Base-by-base conservation (phyloP, 1,140 invertebrate species). In the Camponotus floridanus region DNA sequence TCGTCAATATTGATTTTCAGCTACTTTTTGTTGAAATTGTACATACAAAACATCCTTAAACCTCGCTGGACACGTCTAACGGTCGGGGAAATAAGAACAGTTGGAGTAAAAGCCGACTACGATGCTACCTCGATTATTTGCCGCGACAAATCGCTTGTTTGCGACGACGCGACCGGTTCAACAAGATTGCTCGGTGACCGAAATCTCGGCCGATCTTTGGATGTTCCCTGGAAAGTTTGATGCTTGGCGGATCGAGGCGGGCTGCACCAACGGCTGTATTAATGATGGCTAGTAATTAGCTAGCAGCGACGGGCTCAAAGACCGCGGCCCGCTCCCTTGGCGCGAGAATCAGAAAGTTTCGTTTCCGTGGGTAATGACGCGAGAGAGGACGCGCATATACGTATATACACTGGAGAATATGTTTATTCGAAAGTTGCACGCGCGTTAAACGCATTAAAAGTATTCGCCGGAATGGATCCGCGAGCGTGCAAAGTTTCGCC, bases 201-300 rank as follows among this genome's bases (percentile, higher is more conserved):
- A 26, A 7, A 55, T 67, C 26, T 67, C 62, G 33, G 0, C 0
- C 45, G 61, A 55, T 51, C 42, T 79, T 33, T 2, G 39, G 18
- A 39, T 21, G 15, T 26, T 21, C 55, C 7, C 33, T 26, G 11
- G n/a, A 33, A 79, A 57, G 51, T 59, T 59, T 57, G 51, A 59
- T 31, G n/a, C 6, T 48, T 31, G 13, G 48, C 18, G 2, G 31
- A 36, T 7, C 42, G 11, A 42, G 36, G 11, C 15, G 36, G 15
- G 21, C 26, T 26, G 26, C 7, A 33, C 26, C 18, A 33, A n/a
- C 42, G 45, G 9, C 21, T 80, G 65, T 80, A 80, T 80, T 80
- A 80, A 80, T 80, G 78, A 80, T 59, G 78, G 78, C 51, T 42
- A 80, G 64, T 80, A 80, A 80, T 80, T 80, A 80, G 65, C 76